A percentile compares a stretch with the other conserved stretches of the same genome.
Evolutionary conservation across 2,888 invertebrate species (phyloP).

Genomic region (Ophraella communa): DNA sequence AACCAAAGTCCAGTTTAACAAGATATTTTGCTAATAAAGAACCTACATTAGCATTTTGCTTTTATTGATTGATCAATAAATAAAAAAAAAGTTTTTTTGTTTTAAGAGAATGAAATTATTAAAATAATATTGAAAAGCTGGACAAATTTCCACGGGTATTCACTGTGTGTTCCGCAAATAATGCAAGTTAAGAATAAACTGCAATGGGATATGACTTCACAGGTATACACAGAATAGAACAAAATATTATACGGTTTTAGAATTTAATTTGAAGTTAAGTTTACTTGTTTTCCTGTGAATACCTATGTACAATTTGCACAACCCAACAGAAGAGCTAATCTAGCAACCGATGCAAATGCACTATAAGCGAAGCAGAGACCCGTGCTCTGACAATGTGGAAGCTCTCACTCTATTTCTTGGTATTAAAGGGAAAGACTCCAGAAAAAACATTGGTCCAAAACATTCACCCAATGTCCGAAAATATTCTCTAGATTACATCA

Average conservation of each 20-base stretch:
- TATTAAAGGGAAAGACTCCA: slow-evolving; percentile 59
- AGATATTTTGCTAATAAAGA: background rate
- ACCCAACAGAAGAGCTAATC: slow-evolving; percentile 59
- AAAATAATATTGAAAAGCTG: slow-evolving; percentile 2
- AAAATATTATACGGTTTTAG: background rate
- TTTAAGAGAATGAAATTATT: background rate
- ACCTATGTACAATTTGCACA: slow-evolving; percentile 52
- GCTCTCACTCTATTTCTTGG: slow-evolving; percentile 60
- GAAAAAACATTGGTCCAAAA: slow-evolving; percentile 38
- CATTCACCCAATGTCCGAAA: slow-evolving; percentile 14
- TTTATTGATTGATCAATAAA: background rate
- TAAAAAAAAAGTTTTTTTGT: background rate
- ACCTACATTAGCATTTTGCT: too few species aligned
- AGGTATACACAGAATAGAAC: background rate
- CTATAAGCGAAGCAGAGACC: slow-evolving; percentile 60
- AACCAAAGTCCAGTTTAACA: slow-evolving; percentile 9
- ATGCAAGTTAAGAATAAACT: slow-evolving; percentile 11
- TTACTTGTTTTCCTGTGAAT: background rate
- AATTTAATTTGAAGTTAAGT: background rate
- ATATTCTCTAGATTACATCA: background rate
- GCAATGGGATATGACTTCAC: slow-evolving; percentile 3
- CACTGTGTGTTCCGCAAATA: slow-evolving; percentile 26
- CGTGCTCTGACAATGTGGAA: slow-evolving; percentile 60
- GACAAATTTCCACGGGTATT: slow-evolving; percentile 19
- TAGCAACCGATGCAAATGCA: slow-evolving; percentile 57